Base-by-base conservation (phyloP, 2,113 vertebrate genomes). In the Micronycteris hirsuta region DNA sequence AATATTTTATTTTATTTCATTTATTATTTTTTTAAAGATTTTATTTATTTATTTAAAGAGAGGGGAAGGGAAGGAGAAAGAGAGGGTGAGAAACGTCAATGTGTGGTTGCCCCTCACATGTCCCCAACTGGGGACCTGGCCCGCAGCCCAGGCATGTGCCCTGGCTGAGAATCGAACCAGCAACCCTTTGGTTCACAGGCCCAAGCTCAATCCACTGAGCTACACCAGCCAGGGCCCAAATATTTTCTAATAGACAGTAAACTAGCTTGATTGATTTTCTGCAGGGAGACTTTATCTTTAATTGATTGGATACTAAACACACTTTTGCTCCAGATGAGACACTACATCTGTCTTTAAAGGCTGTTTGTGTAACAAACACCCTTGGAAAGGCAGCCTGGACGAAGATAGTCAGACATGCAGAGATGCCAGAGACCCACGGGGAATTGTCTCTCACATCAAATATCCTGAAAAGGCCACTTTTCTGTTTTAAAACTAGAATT, bases 1-100 rank as follows among this genome's bases (percentile, higher is more conserved):
- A 41, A 74, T 93, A 19, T 76, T 94, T 86, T 86, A 82, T 80
- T 58, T n/a, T n/a, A n/a, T n/a, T n/a, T n/a, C n/a, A n/a, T n/a
- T n/a, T n/a, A n/a, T n/a, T n/a, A n/a, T n/a, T n/a, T n/a, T n/a
- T n/a, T n/a, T n/a, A n/a, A n/a, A n/a, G n/a, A n/a, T n/a, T n/a
- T n/a, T n/a, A n/a, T n/a, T n/a, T n/a, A n/a, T n/a, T n/a, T n/a
- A n/a, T n/a, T n/a, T n/a, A n/a, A n/a, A n/a, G n/a, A n/a, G n/a
- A n/a, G n/a, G n/a, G n/a, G n/a, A n/a, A n/a, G n/a, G n/a, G n/a
- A n/a, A n/a, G n/a, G n/a, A n/a, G n/a, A n/a, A n/a, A n/a, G n/a
- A n/a, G n/a, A n/a, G n/a, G n/a, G n/a, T n/a, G n/a, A n/a, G n/a
- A n/a, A n/a, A n/a, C n/a, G n/a, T n/a, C n/a, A n/a, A n/a, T n/a